Conservation (phyloP, 2,113 vertebrate species). For the Egretta garzetta region DNA sequence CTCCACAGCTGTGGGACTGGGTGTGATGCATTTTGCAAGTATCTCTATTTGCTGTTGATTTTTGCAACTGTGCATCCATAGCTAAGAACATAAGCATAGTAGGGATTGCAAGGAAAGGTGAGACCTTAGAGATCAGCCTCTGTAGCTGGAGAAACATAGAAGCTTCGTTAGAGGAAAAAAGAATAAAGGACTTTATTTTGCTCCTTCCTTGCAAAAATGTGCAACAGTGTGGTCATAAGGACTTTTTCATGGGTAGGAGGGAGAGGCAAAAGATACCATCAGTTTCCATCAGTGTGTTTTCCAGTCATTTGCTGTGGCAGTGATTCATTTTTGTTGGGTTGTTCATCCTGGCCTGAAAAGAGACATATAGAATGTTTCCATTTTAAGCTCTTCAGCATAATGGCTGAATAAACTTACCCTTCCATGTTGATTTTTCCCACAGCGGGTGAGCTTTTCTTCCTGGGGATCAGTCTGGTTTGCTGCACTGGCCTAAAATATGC, state of each 20-base stretch:
- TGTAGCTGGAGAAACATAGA: not conserved
- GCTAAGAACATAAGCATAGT: rapidly evolving
- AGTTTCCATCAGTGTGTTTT: constrained; percentile 1
- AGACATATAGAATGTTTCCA: not conserved
- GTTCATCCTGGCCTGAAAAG: not conserved
- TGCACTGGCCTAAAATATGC: not conserved
- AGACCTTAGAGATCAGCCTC: not conserved
- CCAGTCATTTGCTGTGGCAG: not conserved
- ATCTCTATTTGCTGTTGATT: not conserved
- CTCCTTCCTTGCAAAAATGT: not conserved
- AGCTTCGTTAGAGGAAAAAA: not conserved
- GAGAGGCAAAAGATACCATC: not conserved
- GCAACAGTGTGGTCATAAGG: not conserved
- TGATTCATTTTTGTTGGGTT: not conserved
- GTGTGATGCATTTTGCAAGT: not conserved
- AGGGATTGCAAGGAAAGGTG: not conserved
- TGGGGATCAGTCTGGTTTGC: not conserved
- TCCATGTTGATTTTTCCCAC: not conserved
- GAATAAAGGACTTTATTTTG: not conserved
- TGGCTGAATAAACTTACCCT: constrained; percentile 1
- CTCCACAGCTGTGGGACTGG: not conserved
- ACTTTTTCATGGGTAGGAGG: not conserved
- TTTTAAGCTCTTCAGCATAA: not conserved
- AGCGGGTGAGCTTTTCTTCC: not conserved
- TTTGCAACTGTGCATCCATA: not conserved